phyloP scores from a whole-genome alignment of 2,113 vertebrate genomes.

The Psettodes erumei region DNA sequence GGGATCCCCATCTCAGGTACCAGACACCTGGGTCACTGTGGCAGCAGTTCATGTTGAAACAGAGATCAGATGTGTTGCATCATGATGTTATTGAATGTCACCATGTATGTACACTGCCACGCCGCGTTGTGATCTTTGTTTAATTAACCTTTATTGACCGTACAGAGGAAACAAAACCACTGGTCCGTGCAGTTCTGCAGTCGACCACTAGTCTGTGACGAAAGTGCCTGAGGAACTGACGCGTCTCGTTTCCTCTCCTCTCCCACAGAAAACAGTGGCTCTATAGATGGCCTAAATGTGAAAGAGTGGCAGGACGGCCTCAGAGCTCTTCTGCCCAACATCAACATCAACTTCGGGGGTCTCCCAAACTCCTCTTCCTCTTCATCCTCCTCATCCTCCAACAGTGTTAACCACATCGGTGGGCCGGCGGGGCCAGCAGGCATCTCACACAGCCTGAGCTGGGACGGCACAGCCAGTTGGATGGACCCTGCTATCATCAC shows the following conservation, averaged over 20 bases:
- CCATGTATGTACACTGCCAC: background rate
- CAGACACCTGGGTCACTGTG: conserved; percentile 33
- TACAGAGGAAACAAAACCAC: background rate
- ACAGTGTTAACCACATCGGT: conserved; percentile 97
- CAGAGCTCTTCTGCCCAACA: conserved; percentile 99
- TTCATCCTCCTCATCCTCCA: conserved; percentile 91
- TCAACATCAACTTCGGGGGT: conserved; percentile 99
- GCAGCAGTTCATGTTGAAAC: conserved; percentile 22
- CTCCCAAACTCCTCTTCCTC: conserved; percentile 92
- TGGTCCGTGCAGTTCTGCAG: conserved; percentile 44
- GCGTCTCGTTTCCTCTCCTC: conserved; percentile 64
- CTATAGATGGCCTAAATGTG: conserved; percentile 98
- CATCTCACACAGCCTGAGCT: conserved; percentile 94
- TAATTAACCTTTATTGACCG: conserved; percentile 48
- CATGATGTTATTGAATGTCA: conserved; percentile 18
- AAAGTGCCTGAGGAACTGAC: conserved; percentile 11
- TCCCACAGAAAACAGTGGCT: conserved; percentile 96
- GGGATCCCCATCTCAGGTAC: conserved; percentile 98
- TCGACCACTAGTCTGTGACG: conserved; percentile 49
- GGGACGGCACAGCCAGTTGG: conserved; percentile 98
- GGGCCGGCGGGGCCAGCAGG: conserved; percentile 89
- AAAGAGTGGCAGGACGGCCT: conserved; percentile 99
- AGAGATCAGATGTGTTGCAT: conserved; percentile 19
- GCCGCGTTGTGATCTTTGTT: conserved; percentile 19
- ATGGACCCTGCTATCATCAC: conserved; percentile 99